Base-by-base conservation (phyloP, 2,797 vertebrate genomes). In the Capromys pilorides region DNA sequence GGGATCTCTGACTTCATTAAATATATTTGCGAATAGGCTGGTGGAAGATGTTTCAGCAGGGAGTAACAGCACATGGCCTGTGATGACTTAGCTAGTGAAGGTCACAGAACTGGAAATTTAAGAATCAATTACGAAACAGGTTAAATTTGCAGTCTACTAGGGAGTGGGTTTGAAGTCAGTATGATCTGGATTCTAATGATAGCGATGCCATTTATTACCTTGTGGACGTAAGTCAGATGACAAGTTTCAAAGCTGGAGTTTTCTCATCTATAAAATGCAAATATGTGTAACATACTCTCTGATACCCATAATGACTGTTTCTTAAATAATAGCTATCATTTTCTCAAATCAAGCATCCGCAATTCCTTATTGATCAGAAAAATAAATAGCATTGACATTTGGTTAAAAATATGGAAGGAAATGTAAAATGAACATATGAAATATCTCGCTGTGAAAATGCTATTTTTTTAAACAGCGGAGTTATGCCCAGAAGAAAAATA, bases 51-150 rank as follows among this genome's bases (percentile, higher is more conserved):
- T 88, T 92, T 79, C 87, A 81, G 61, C 61, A 71, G 73, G 88
- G 36, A 75, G 73, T 33, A 41, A 54, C 1, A 33, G 41, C 57
- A 71, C 67, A 57, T 26, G 62, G 28, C 88, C 90, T 59, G 10
- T 83, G 89, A 93, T 93, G 84, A 83, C 88, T 94, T 96, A 92
- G 79, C 79, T 41, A 64, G 69, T 28, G 90, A 97, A 96, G 93
- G 88, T 96, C 92, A 93, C 0, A 81, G 88, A 95, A 75, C 33
- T 45, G 64, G 95, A 96, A 87, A 93, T 75, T 96, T 92, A 96
- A 96, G 91, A 94, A 88, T 90, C 86, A 78, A 54, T 97, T 97
- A 90, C 1, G 36, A 93, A 96, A 94, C 64, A 90, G 69, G 54
- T 96, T 96, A 49, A 93, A 62, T 51, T 69, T 96, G 71, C 61